Evolutionary conservation across 2,797 vertebrate genomes (phyloP).

Genomic region (Morelia viridis): DNA sequence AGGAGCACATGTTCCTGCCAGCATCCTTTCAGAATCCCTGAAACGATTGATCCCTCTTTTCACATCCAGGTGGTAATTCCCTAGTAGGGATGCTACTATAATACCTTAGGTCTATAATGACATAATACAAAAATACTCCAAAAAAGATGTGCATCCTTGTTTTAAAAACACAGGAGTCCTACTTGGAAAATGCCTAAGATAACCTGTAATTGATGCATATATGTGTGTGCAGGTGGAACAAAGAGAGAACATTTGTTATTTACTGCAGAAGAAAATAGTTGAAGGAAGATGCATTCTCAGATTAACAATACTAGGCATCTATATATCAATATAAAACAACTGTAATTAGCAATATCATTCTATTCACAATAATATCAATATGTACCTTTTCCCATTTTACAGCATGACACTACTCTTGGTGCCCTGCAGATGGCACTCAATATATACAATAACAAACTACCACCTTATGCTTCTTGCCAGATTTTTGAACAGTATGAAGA

Average conservation of each 20-base stretch:
- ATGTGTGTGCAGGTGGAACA: not conserved
- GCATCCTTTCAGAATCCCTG: not conserved
- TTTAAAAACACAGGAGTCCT: not conserved
- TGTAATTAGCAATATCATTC: not conserved
- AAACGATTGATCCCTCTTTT: not conserved
- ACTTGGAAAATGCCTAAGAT: not conserved
- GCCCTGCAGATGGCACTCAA: conserved; percentile 87
- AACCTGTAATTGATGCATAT: not conserved
- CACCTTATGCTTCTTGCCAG: conserved; percentile 88
- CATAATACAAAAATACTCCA: too few species aligned
- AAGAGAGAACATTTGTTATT: not conserved
- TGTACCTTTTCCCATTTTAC: not conserved
- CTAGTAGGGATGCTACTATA: too few species aligned
- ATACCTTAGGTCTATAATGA: too few species aligned
- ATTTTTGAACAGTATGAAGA: conserved; percentile 85
- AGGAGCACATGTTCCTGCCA: not conserved
- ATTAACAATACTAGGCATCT: not conserved
- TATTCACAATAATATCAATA: not conserved
- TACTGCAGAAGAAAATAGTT: not conserved
- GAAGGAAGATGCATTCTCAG: not conserved
- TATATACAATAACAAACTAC: conserved; percentile 82
- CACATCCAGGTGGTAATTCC: not conserved
- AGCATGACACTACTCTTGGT: conserved; percentile 90
- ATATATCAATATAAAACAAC: not conserved
- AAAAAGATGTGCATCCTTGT: not conserved